These are phyloP conservation scores for Philhelius pedissequus DNA, from an alignment of 2,888 invertebrate genomes.

Conservation along the genomic window DNA sequence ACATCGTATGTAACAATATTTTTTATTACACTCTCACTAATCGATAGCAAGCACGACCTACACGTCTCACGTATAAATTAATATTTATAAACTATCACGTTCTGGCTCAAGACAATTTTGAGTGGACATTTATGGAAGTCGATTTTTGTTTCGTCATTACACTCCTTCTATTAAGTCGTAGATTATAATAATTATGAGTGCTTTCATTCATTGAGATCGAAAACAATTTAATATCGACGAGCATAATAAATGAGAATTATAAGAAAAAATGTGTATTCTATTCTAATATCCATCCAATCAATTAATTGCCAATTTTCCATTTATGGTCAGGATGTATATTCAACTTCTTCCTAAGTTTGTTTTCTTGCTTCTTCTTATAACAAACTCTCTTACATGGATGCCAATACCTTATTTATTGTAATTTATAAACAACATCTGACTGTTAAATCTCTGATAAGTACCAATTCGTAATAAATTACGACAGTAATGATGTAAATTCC, in stretches of 20 bases:
- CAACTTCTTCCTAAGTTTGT: neutral
- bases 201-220: neutral
- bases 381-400: neutral
- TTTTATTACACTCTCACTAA: conserved; percentile 29
- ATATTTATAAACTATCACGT: conserved; percentile 14
- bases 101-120: neutral
- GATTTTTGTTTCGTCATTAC: neutral
- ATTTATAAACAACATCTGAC: neutral
- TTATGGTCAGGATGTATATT: neutral
- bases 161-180: too few species aligned
- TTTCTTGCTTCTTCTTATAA: neutral
- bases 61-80: neutral
- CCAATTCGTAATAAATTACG: neutral
- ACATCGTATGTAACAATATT: conserved; percentile 23
- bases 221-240: too few species aligned
- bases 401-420: neutral
- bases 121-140: neutral
- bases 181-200: neutral
- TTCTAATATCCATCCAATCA: neutral
- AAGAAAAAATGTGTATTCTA: neutral
- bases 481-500: neutral
- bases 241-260: neutral
- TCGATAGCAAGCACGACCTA: conserved; percentile 23
- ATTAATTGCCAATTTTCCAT: neutral
- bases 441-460: neutral